Conservation (phyloP, 2,888 invertebrate genomes). For the Drosophila subsilvestris region DNA sequence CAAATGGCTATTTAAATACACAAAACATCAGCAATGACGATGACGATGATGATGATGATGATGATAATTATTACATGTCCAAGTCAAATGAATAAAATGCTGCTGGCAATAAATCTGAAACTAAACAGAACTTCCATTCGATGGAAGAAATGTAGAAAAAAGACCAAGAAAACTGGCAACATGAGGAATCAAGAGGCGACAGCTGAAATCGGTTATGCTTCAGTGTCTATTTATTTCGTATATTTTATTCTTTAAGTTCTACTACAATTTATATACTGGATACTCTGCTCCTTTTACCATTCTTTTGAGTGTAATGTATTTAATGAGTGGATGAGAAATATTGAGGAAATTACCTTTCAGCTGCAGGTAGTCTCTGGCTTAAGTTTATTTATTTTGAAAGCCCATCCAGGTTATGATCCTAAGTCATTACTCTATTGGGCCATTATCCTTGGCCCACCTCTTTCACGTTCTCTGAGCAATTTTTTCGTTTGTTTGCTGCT, state of each 20-base stretch:
- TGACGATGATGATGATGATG: constrained; percentile 31
- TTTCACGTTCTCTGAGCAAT: too few relatives aligned
- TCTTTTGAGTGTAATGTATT: too few relatives aligned
- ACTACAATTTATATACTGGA: too few relatives aligned
- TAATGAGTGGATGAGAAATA: too few relatives aligned
- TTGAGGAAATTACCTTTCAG: background rate
- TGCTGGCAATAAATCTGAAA: constrained; percentile 38
- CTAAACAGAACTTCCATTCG: background rate
- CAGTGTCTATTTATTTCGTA: too few relatives aligned
- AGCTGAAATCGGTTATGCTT: too few relatives aligned
- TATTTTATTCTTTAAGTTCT: too few relatives aligned
- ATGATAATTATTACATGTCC: constrained; percentile 66
- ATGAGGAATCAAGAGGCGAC: too few relatives aligned
- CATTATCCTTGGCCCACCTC: constrained; percentile 11
- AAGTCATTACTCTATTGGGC: constrained; percentile 16
- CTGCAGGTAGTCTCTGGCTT: background rate
- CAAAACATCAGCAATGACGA: constrained; percentile 31
- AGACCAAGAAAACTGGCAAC: too few relatives aligned
- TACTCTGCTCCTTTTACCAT: too few relatives aligned
- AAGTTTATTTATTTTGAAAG: constrained; percentile 20
- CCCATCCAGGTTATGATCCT: constrained; percentile 20
- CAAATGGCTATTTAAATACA: constrained; percentile 69
- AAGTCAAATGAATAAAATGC: constrained; percentile 51
- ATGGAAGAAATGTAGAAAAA: too few relatives aligned
- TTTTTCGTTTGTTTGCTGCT: background rate